phyloP scores from a whole-genome alignment of 2,888 invertebrate species.

The Ephialtes manifestator region DNA sequence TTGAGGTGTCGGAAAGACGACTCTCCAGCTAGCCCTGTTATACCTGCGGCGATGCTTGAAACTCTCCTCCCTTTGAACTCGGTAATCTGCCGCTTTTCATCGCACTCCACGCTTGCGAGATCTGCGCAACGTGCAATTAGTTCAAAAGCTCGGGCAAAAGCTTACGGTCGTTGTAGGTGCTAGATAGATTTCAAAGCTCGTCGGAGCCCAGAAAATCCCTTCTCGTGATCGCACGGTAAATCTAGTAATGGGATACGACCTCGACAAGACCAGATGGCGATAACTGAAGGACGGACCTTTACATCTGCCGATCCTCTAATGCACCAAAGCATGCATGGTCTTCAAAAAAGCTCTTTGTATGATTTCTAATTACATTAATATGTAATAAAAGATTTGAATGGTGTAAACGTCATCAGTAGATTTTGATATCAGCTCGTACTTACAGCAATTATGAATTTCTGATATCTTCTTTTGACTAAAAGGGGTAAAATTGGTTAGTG shows the following conservation, averaged over 20 bases:
- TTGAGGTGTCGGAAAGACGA: conserved; percentile 50
- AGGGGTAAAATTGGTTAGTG: no score
- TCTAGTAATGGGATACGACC: conserved; percentile 19
- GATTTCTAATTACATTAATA: not conserved
- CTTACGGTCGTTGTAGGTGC: conserved; percentile 4
- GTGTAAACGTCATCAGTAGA: not conserved
- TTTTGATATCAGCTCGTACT: not conserved
- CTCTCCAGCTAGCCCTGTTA: conserved; percentile 28
- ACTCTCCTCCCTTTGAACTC: conserved; percentile 66
- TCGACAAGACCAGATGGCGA: not conserved
- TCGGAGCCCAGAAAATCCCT: not conserved
- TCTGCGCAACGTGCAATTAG: conserved; percentile 55
- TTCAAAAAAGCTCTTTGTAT: not conserved
- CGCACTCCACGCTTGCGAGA: conserved; percentile 39
- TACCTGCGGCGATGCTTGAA: conserved; percentile 57
- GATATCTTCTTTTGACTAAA: not conserved
- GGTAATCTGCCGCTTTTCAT: conserved; percentile 56
- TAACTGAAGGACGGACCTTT: not conserved
- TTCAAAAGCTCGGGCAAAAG: conserved; percentile 50
- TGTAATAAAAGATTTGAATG: not conserved
- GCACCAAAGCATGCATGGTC: not conserved
- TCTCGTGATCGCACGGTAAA: not conserved
- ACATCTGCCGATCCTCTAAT: not conserved
- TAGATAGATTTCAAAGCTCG: conserved; percentile 27
- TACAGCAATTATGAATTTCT: not conserved